Percentiles rank a stretch among this genome's conserved stretches.
These are phyloP conservation scores for Cryptus armator DNA, from an alignment of 2,888 invertebrate species.

Conservation along the genomic window DNA sequence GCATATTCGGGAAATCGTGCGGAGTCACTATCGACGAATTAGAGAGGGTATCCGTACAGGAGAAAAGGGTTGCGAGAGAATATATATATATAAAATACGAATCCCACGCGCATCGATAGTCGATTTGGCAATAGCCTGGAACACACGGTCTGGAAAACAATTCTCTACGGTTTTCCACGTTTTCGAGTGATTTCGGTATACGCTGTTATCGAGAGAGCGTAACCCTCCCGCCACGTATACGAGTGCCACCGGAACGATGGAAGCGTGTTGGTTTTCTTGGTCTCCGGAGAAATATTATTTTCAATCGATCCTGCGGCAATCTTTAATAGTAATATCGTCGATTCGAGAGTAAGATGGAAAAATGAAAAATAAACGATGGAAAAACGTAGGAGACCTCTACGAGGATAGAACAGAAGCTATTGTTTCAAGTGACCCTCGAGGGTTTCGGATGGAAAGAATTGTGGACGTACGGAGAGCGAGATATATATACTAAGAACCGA, in stretches of 20 bases:
- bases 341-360: conserved; percentile 34
- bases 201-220: conserved; percentile 22
- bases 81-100: conserved; percentile 6
- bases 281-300: conserved; percentile 67
- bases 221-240: not conserved
- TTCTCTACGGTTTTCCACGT: conserved; percentile 58
- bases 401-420: conserved; percentile 41
- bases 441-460: conserved; percentile 32
- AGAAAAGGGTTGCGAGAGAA: not conserved
- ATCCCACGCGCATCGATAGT: conserved; percentile 46
- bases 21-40: conserved; percentile 29
- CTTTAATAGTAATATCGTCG: conserved; percentile 29
- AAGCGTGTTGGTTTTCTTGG: conserved; percentile 39
- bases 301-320: conserved; percentile 53
- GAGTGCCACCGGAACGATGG: conserved; percentile 16
- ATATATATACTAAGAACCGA: not conserved
- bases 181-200: conserved; percentile 60
- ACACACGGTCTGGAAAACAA: conserved; percentile 59
- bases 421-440: conserved; percentile 61
- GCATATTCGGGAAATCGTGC: conserved; percentile 16
- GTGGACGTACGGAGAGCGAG: not conserved
- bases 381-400: not conserved
- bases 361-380: conserved; percentile 24
- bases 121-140: conserved; percentile 55
- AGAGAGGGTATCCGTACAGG: not conserved